Base-by-base conservation (phyloP, 37 sponge, comb jelly and placozoan genomes). In the Crambe crambe region DNA sequence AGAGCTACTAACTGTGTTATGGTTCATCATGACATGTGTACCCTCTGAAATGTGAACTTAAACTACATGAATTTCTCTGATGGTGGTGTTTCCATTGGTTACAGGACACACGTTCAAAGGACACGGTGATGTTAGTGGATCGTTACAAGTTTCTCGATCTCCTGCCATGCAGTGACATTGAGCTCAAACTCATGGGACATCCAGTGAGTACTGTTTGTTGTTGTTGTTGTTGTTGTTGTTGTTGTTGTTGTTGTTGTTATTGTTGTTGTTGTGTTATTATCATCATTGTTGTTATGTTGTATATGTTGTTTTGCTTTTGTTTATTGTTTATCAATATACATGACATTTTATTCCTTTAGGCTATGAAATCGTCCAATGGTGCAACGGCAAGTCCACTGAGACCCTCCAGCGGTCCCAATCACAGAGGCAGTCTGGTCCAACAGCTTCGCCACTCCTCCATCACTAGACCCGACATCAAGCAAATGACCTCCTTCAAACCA, bases 61-160 rank as follows among this genome's bases (percentile, higher is more conserved):
- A n/a, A n/a, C n/a, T n/a, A n/a, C n/a, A n/a, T n/a, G n/a, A n/a
- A n/a, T n/a, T n/a, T n/a, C n/a, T n/a, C n/a, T n/a, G n/a, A n/a
- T n/a, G n/a, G n/a, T 20, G 18, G 12, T 20, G 56, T 20, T 54
- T 20, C 18, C 18, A 54, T 54, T 3, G 3, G 12, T 34, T 17
- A 26, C 65, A 69, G 65, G 80, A 83, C 21, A 41, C 27, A 59
- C 75, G 84, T 22, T 83, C 84, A 21, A 83, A 54, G 40, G 85
- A 86, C 41, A 79, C 90, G 29, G 77, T 85, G 26, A 39, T 92
- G 27, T 78, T 97, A 22, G 89, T 97, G 40, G 95, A 97, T 75
- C 56, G 98, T 32, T 97, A 95, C 89, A 92, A 84, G 59, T 97
- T 88, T 87, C 74, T 94, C 0, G 93, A 86, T 58, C 79, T 95